A percentile compares a stretch with the other conserved stretches of the same genome.
Evolutionary conservation across 1,140 invertebrate species (phyloP).

Genomic region (Brachionus angularis): DNA sequence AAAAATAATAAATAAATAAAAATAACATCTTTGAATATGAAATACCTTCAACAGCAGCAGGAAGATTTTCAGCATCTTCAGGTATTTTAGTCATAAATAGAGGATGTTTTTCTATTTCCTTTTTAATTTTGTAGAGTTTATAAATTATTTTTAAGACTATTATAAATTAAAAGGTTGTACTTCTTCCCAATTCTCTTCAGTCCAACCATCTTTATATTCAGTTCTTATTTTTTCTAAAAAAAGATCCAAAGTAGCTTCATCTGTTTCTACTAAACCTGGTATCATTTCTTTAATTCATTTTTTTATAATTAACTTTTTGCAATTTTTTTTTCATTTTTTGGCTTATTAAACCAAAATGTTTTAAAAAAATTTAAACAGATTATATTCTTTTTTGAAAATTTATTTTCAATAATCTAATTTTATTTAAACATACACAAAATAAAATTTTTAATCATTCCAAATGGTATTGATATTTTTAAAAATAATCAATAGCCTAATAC

Average conservation of each 20-base stretch:
- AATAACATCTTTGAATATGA: not conserved
- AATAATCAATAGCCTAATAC: too few relatives aligned
- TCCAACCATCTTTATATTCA: conserved; percentile 42
- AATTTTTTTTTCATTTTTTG: too few relatives aligned
- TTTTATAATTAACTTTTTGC: too few relatives aligned
- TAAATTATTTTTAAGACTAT: not conserved
- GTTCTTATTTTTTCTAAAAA: conserved; percentile 31
- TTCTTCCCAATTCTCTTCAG: conserved; percentile 43
- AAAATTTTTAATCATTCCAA: too few relatives aligned
- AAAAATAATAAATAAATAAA: not conserved
- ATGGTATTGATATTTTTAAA: too few relatives aligned
- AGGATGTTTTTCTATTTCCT: conserved; percentile 44
- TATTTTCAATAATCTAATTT: too few relatives aligned
- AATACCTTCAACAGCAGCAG: conserved; percentile 34
- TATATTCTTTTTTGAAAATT: too few relatives aligned
- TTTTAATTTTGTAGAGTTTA: not conserved
- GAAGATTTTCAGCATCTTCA: conserved; percentile 16
- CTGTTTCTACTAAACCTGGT: not conserved
- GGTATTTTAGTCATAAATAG: conserved; percentile 37
- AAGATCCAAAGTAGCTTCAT: conserved; percentile 8
- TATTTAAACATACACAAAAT: too few relatives aligned
- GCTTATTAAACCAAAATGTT: too few relatives aligned
- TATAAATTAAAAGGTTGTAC: not conserved
- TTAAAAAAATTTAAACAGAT: too few relatives aligned
- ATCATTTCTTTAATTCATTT: too few relatives aligned